Evolutionary conservation across 2,888 invertebrate genomes (phyloP).

Genomic region (Mythimna vitellina): DNA sequence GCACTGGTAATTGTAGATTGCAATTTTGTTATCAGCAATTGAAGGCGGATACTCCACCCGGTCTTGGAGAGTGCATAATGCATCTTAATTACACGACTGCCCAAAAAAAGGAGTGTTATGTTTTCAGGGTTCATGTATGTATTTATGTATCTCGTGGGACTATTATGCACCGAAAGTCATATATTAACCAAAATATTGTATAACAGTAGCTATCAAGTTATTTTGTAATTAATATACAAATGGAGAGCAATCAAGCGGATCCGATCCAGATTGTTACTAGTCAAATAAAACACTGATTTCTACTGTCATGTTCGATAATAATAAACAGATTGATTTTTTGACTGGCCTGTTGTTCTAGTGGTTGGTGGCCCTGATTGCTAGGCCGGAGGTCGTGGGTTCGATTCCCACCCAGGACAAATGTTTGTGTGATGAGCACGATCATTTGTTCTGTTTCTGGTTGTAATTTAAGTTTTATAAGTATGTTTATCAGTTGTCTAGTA

Average conservation of each 20-base stretch:
- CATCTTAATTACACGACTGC: too few relatives aligned
- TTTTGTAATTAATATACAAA: slow-evolving; percentile 47
- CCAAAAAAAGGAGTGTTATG: too few relatives aligned
- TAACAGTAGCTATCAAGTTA: slow-evolving; percentile 36
- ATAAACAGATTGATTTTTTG: slow-evolving; percentile 12
- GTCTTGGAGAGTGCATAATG: neutral
- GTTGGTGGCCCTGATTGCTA: too few relatives aligned
- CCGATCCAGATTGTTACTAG: slow-evolving; percentile 30
- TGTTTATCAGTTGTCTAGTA: too few relatives aligned
- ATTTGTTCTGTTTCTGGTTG: too few relatives aligned
- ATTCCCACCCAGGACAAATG: too few relatives aligned
- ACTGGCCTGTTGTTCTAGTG: too few relatives aligned
- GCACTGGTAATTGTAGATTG: neutral
- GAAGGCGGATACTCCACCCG: neutral
- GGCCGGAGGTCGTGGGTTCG: too few relatives aligned
- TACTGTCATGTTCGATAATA: neutral
- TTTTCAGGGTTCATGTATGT: too few relatives aligned
- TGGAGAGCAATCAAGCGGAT: slow-evolving; percentile 30
- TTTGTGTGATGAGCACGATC: too few relatives aligned
- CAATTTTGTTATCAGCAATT: neutral
- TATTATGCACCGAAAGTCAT: neutral
- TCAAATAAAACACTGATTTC: slow-evolving; percentile 15
- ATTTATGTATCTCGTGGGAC: slow-evolving; percentile 5
- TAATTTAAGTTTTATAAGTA: too few relatives aligned
- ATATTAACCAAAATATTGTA: slow-evolving; percentile 11